Evolutionary conservation across 1,140 invertebrate species (phyloP).

Genomic region (Ladona fulva): DNA sequence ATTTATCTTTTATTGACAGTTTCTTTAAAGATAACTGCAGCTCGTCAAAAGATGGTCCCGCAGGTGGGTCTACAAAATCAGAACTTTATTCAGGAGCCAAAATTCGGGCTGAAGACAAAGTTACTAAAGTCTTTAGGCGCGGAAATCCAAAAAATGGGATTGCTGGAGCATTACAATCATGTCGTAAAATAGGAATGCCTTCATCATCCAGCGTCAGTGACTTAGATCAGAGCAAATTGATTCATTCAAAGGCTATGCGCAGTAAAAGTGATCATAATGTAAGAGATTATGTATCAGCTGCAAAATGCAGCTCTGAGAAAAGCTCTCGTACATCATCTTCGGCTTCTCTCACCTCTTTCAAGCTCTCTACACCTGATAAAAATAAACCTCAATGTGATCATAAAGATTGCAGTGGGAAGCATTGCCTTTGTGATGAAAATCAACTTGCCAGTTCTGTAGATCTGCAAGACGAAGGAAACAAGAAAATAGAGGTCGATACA

Average conservation of each 20-base stretch:
- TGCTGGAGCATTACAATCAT: neutral
- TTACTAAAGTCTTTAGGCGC: no score
- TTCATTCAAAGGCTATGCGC: neutral
- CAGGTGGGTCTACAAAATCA: no score
- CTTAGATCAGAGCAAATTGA: neutral
- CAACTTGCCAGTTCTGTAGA: no score
- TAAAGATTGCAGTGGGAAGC: no score
- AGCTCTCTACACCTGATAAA: neutral
- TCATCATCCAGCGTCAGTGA: neutral
- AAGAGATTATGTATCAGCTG: neutral
- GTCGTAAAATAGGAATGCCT: neutral
- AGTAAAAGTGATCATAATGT: constrained; percentile 7
- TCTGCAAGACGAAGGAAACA: no score
- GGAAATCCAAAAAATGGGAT: no score
- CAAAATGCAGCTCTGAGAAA: neutral
- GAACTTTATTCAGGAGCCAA: no score
- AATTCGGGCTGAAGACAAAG: no score
- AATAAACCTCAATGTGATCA: no score
- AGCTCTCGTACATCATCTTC: neutral
- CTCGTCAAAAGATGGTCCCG: no score
- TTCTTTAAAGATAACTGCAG: neutral
- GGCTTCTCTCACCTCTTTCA: neutral
- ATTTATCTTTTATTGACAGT: neutral
- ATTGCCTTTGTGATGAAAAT: no score
- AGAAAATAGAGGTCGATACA: neutral